Conservation (phyloP, 2,113 vertebrate genomes). For the Chloroceryle aenea region DNA sequence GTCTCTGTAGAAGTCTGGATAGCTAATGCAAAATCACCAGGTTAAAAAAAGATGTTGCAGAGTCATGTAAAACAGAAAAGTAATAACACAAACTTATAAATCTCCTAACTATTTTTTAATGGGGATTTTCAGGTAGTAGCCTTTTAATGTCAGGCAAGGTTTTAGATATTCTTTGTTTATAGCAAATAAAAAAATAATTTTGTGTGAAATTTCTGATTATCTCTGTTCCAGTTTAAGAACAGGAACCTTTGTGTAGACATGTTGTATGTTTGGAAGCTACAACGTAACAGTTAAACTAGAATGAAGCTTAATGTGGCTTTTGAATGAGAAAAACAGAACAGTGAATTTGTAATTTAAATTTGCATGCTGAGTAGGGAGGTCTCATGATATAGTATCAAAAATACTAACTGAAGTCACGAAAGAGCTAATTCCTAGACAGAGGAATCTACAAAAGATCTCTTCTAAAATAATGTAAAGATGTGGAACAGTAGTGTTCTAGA, state of each 20-base stretch:
- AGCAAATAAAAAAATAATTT: not conserved
- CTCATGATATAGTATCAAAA: not conserved
- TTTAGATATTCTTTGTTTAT: not conserved
- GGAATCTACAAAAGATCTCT: not conserved
- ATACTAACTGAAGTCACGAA: not conserved
- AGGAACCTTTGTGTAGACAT: not conserved
- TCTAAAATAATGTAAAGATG: not conserved
- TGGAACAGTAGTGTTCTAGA: not conserved
- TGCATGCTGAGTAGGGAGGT: not conserved
- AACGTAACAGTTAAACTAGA: not conserved
- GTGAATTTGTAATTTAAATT: not conserved
- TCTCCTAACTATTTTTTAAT: not conserved
- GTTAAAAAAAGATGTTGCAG: not conserved
- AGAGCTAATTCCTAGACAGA: not conserved
- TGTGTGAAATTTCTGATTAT: not conserved
- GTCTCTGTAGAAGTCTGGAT: not conserved
- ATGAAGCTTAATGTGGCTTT: not conserved
- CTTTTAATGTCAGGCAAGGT: not conserved
- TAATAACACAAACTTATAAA: not conserved
- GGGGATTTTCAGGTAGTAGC: not conserved
- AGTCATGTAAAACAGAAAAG: not conserved
- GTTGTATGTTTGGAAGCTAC: not conserved
- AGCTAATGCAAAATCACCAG: not conserved
- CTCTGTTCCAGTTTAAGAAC: not conserved
- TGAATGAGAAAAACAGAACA: not conserved